Evolutionary conservation across 2,888 invertebrate genomes (phyloP), one percentile per base, ranked within the genome.

Genomic region (Macaria notata): DNA sequence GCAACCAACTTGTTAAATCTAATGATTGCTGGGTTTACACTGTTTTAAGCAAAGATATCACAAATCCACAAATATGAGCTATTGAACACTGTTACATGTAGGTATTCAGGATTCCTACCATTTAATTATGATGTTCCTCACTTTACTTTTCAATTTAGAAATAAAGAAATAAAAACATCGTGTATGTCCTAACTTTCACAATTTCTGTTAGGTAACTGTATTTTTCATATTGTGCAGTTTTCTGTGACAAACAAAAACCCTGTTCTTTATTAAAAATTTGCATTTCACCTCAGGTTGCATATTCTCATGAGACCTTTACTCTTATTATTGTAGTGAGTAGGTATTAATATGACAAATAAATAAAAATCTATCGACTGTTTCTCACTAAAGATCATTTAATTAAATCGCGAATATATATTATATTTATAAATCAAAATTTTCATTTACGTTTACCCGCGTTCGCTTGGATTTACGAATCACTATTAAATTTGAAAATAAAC

Each of bases 311-410:
- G 65, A 64, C 69, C 59, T 70, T 69, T 74, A 77, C 73, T 70
- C 68, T 70, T 65, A 62, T 68, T 69, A 66, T 60, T 71, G 68
- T 81, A 80, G 78, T 79, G 77, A 76, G 69, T 84, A 86, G 81
- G 67, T 66, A 79, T 78, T 86, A 83, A 80, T 61, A 50, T 44
- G 84, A 86, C 84, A 86, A 87, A 86, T 86, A 84, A 85, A 73
- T 72, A 74, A 81, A 79, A 83, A 73, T 84, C 81, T 86, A 84
- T 86, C 69, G 85, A 84, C 84, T 88, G 85, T 88, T 88, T 83
- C 83, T 68, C 71, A 75, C 54, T 58, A 50, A 6, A 36, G 58
- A 63, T 49, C 45, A 60, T 56, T 59, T 58, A 56, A 42, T 48
- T 46, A 60, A 63, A 56, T 50, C 33, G 54, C 46, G 43, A 54